Evolutionary conservation across 2,797 vertebrate genomes (phyloP).

Genomic region (Antrozous pallidus): DNA sequence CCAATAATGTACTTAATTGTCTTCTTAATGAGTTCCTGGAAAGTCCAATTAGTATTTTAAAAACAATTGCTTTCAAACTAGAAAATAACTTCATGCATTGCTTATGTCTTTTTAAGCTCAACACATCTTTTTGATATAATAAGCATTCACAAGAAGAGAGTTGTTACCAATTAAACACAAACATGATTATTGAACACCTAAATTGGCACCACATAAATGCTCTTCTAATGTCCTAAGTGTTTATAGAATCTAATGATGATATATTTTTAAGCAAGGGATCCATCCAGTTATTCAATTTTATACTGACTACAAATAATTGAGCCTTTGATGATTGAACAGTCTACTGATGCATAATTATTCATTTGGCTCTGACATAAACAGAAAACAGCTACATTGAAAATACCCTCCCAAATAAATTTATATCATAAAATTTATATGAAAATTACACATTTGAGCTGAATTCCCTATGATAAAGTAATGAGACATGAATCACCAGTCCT

Average conservation of each 20-base stretch:
- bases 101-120: slow-evolving; percentile 32
- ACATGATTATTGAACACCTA: background rate
- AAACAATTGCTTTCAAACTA: slow-evolving; percentile 5
- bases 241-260: background rate
- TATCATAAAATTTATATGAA: background rate
- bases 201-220: background rate
- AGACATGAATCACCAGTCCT: background rate
- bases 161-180: slow-evolving; percentile 1
- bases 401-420: background rate
- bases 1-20: slow-evolving; percentile 7
- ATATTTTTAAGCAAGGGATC: slow-evolving; percentile 17
- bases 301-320: background rate
- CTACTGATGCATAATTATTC: background rate
- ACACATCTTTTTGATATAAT: background rate
- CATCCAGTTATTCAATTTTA: background rate
- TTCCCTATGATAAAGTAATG: background rate
- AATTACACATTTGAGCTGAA: background rate
- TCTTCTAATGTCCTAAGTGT: slow-evolving; percentile 11
- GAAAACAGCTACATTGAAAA: slow-evolving; percentile 26
- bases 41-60: slow-evolving; percentile 25
- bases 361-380: background rate
- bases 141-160: background rate
- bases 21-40: background rate
- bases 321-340: background rate
- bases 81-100: background rate